Conservation (phyloP, 2,113 vertebrate species). For the Xiphias gladius region DNA sequence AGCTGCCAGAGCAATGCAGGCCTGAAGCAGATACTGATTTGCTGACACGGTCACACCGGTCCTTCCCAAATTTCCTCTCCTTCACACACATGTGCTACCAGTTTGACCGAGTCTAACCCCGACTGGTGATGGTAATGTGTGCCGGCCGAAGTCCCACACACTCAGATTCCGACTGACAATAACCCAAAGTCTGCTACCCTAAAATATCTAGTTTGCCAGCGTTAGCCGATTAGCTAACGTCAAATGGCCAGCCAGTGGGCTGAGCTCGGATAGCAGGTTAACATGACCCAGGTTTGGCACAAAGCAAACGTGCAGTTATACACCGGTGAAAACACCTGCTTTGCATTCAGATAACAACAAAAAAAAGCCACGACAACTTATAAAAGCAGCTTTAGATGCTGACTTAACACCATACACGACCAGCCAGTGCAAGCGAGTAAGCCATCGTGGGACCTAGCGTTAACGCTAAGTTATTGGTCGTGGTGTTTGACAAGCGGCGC, state of each 20-base stretch:
- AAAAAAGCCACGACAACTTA: not conserved
- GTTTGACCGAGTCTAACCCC: not conserved
- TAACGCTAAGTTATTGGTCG: conserved; percentile 13
- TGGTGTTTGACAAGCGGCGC: conserved; percentile 35
- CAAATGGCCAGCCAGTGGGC: not conserved
- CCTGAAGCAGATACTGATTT: conserved; percentile 57
- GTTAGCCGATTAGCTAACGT: conserved; percentile 58
- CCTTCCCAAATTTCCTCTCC: not conserved
- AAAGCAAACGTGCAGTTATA: not conserved
- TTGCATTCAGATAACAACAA: not conserved
- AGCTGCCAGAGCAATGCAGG: conserved; percentile 44
- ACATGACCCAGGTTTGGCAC: not conserved
- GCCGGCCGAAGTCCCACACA: not conserved
- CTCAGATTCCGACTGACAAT: not conserved
- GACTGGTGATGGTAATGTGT: fast-evolving
- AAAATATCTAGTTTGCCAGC: not conserved
- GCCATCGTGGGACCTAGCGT: conserved; percentile 44
- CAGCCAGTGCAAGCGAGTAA: conserved; percentile 22
- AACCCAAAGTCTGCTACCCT: not conserved
- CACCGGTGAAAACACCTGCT: fast-evolving
- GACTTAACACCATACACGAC: not conserved
- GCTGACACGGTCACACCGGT: conserved; percentile 69
- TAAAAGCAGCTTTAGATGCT: fast-evolving
- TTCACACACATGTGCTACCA: not conserved
- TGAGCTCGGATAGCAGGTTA: not conserved